Base-by-base conservation (phyloP, 1,140 invertebrate species). In the Ceratina australensis region DNA sequence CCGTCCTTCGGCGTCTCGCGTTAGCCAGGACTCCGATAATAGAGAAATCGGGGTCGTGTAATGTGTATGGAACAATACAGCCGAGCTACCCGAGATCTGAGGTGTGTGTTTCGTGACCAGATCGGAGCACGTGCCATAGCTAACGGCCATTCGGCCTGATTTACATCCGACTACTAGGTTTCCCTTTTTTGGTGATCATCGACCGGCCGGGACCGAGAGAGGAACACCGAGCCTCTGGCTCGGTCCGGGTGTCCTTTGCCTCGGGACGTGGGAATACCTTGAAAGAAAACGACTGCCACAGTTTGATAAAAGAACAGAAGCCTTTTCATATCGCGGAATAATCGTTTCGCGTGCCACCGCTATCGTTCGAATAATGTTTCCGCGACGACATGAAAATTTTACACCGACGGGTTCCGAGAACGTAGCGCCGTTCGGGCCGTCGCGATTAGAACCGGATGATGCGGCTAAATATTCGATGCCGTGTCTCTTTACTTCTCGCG, bases 61-160 rank as follows among this genome's bases (percentile, higher is more conserved):
- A 63, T 18, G 59, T 22, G 22, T 33, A 42, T 42, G 33, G 33
- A 64, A 78, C 75, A 78, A 78, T 78, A 72, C 75, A 63, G 3
- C 28, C 22, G 67, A 78, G 57, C 47, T 47, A 49, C 28, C 18
- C 22, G 15, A 7, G 12, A 42, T 42, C 18, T 2, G 18, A 26
- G 47, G 26, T 20, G 28, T 16, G 16, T 57, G 52, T 54, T 69
- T 69, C 57, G 75, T 63, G 77, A 47, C 24, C 61, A 59, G 78
- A 76, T 75, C 76, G 54, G 64, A 64, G 26, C 71, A 67, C 63
- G 65, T 80, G 78, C 33, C 71, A 59, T 78, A 73, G 77, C 77
- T 72, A 66, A 73, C 69, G 77, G 77, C 69, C 52, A 73, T 78
- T 72, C 71, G 77, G 63, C 71, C 77, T 78, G 71, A 78, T 78